Conservation (phyloP, 2,113 vertebrate species). For the Elanus axillaris region DNA sequence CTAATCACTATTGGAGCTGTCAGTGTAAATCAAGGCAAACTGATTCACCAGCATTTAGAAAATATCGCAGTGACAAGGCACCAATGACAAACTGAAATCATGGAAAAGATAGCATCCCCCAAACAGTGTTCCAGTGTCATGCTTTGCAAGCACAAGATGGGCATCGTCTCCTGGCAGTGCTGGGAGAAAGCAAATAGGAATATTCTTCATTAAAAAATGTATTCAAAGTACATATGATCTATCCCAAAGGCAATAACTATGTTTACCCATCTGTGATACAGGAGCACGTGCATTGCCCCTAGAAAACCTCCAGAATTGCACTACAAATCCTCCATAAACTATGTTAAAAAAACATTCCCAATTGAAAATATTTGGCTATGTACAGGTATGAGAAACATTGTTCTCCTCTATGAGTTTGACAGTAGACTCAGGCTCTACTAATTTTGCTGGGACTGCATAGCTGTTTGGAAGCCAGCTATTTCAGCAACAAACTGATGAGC, state of each 20-base stretch:
- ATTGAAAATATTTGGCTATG: neutral
- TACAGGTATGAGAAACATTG: neutral
- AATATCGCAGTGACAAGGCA: neutral
- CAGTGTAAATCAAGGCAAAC: neutral
- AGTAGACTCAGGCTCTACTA: neutral
- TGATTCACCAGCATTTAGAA: neutral
- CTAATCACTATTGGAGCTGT: neutral
- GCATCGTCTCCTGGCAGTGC: neutral
- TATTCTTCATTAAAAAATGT: neutral
- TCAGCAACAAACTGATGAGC: neutral
- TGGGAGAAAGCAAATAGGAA: neutral
- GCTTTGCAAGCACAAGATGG: neutral
- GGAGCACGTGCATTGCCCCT: rapidly evolving
- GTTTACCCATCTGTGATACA: neutral
- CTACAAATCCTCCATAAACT: neutral
- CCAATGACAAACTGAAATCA: neutral
- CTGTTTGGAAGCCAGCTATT: neutral
- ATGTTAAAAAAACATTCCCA: neutral
- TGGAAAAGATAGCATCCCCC: neutral
- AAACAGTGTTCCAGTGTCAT: neutral
- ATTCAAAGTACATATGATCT: neutral
- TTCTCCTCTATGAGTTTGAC: neutral
- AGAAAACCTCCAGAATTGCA: neutral
- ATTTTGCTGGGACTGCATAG: neutral
- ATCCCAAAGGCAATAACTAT: neutral